Base-by-base conservation (phyloP, 2,113 vertebrate species). In the Carollia perspicillata region DNA sequence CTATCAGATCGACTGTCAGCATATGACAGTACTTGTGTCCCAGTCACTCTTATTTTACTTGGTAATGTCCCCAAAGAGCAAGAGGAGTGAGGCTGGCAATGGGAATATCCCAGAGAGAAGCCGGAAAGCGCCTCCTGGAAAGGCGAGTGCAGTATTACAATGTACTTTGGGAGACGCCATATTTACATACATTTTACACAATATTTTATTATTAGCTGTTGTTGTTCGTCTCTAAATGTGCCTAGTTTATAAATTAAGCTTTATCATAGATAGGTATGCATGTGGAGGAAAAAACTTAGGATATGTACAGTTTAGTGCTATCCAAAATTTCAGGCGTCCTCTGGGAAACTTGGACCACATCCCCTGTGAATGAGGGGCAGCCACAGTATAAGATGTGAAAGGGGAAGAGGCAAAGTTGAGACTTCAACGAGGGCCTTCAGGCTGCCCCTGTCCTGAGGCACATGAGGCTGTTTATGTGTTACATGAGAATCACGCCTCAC, bases 381-480 rank as follows among this genome's bases (percentile, higher is more conserved):
- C 35, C 9, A 40, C 26, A 9, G 12, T 3, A 16, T 35, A 51
- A 84, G 13, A 16, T 11, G 30, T 18, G 9, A 13, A 23, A 1
- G 26, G 5, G 28, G 18, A 68, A 69, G 44, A 84, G 37, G 8
- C 33, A 60, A 71, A 49, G 20, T 17, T 2, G 22, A 8, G 63
- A 11, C 28, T 47, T 5, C 6, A 12, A 16, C 28, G 30, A 69
- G 26, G 6, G 13, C 18, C 4, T 44, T 60, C 42, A 20, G 58
- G 72, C 23, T 37, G 47, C 0, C 42, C 4, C 0, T 30, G 8
- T 47, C 42, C 33, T 42, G 17, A 5, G 13, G 0, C 7, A 30
- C 28, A 4, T 12, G 13, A 9, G 49, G 18, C 23, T 88, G 0
- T 22, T 55, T 47, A 33, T 58, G 7, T 7, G 5, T 71, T 58